These are phyloP conservation scores for Achroia grisella DNA, from an alignment of 1,140 invertebrate genomes.

Conservation along the genomic window DNA sequence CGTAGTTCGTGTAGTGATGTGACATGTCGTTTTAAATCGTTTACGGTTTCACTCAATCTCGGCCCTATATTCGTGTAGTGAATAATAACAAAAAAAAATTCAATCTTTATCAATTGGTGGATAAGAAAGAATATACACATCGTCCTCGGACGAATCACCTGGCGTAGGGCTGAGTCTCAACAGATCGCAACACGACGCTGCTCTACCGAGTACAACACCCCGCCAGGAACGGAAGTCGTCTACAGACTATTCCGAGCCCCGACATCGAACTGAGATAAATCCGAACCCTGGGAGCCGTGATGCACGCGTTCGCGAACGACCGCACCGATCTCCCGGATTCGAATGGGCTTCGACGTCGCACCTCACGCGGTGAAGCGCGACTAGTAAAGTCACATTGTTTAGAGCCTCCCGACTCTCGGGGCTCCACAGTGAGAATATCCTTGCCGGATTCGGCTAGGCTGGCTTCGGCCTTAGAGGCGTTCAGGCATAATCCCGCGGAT, in stretches of 20 bases:
- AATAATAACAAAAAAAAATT: too few relatives aligned
- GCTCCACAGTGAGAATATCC: constrained; percentile 67
- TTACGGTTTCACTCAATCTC: too few relatives aligned
- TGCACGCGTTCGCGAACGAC: constrained; percentile 10
- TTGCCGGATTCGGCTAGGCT: constrained; percentile 76
- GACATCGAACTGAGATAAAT: constrained; percentile 74
- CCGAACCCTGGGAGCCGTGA: constrained; percentile 76
- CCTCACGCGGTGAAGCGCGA: constrained; percentile 71
- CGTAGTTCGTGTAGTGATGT: too few relatives aligned
- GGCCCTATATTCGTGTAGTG: too few relatives aligned
- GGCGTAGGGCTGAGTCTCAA: too few relatives aligned
- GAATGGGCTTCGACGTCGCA: constrained; percentile 1
- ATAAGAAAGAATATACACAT: too few relatives aligned
- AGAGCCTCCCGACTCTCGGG: constrained; percentile 74
- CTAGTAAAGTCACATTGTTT: constrained; percentile 76
- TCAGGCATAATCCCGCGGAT: constrained; percentile 88
- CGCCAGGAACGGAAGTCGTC: constrained; percentile 69
- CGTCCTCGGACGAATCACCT: too few relatives aligned
- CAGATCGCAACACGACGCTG: constrained; percentile 20
- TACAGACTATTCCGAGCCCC: constrained; percentile 77
- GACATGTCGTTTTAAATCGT: too few relatives aligned
- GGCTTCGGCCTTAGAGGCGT: constrained; percentile 87
- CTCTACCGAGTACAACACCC: constrained; percentile 51
- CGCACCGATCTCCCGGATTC: constrained; percentile 3
- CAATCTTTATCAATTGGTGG: too few relatives aligned